phyloP scores from a whole-genome alignment of 2,113 vertebrate species.

The Chunga burmeisteri region DNA sequence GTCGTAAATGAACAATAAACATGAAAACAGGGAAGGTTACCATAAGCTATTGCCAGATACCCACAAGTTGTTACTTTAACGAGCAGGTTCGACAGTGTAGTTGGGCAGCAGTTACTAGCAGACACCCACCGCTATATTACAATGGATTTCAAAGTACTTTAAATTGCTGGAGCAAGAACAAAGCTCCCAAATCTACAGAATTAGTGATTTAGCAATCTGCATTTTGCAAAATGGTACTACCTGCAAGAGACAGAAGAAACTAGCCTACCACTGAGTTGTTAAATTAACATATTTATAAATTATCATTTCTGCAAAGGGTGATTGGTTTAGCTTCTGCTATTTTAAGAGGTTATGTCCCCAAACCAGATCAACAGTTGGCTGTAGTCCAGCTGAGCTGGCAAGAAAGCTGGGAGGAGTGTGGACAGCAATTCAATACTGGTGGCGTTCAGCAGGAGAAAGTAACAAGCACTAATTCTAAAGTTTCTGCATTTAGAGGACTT shows the following conservation, averaged over 20 bases:
- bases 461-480: neutral
- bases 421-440: neutral
- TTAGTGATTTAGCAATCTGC: neutral
- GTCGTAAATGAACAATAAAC: neutral
- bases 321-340: neutral
- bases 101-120: neutral
- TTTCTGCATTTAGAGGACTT: neutral
- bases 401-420: neutral
- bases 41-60: neutral
- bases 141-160: neutral
- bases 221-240: neutral
- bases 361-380: neutral
- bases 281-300: neutral
- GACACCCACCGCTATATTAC: neutral
- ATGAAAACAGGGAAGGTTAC: neutral
- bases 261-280: neutral
- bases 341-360: neutral
- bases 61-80: neutral
- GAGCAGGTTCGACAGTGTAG: neutral
- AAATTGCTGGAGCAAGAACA: neutral
- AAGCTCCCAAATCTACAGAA: neutral
- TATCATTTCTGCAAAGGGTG: neutral
- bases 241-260: neutral
- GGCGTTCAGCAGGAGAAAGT: neutral
- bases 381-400: neutral